Evolutionary conservation across 2,888 invertebrate genomes (phyloP).

Genomic region (Abrostola triplasia): DNA sequence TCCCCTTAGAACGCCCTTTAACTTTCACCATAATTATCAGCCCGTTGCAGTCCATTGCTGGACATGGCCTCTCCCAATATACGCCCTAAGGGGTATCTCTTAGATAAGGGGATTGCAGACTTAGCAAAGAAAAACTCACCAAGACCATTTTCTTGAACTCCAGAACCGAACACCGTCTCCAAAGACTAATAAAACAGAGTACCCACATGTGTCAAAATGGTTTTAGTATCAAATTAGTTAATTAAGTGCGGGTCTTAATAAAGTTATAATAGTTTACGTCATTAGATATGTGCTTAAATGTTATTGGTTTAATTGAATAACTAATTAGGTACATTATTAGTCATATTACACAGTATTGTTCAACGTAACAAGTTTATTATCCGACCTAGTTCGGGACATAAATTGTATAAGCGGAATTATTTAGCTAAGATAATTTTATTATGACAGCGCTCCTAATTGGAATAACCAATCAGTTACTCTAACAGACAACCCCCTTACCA

Average conservation of each 20-base stretch:
- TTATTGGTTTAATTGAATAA: slow-evolving; percentile 10
- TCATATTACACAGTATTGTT: slow-evolving; percentile 30
- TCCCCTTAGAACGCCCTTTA: too few species aligned
- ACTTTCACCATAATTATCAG: too few species aligned
- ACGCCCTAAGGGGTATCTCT: too few species aligned
- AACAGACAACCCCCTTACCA: background rate
- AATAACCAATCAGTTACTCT: slow-evolving; percentile 10
- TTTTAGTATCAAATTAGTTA: slow-evolving; percentile 10
- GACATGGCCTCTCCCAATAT: too few species aligned
- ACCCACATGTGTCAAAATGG: too few species aligned
- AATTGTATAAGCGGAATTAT: slow-evolving; percentile 22
- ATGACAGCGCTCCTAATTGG: slow-evolving; percentile 8
- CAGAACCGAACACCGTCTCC: too few species aligned
- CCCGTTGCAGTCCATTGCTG: too few species aligned
- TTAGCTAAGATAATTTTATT: slow-evolving; percentile 13
- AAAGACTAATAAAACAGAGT: too few species aligned
- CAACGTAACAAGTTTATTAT: slow-evolving; percentile 22
- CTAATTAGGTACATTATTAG: slow-evolving; percentile 26
- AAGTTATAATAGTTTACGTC: slow-evolving; percentile 8
- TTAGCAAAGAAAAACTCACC: too few species aligned
- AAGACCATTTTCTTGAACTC: too few species aligned
- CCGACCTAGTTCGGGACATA: slow-evolving; percentile 30
- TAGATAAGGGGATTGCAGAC: too few species aligned
- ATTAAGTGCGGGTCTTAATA: slow-evolving; percentile 3
- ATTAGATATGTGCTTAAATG: slow-evolving; percentile 7